Percentiles rank a stretch among this genome's conserved stretches.
Conservation (phyloP, 2,888 invertebrate species). For the Mesoligia furuncula region DNA sequence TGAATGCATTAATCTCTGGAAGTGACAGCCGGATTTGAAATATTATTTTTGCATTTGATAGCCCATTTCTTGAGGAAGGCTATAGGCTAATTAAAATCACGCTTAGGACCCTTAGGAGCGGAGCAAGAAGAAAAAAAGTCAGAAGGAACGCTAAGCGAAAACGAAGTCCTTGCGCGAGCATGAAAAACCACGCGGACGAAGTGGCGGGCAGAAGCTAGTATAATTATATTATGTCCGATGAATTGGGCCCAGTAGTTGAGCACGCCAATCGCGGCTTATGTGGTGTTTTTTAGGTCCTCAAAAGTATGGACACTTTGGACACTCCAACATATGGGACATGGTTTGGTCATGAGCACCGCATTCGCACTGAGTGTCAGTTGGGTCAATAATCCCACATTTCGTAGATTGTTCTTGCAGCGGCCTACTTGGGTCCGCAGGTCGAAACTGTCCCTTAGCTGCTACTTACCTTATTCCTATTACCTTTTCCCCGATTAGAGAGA, state of each 20-base stretch:
- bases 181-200: no score
- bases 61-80: no score
- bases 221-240: not conserved
- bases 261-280: not conserved
- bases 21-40: no score
- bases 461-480: not conserved
- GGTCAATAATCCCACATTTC: not conserved
- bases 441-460: not conserved
- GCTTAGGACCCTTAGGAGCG: no score
- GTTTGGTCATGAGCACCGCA: no score
- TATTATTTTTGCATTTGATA: no score
- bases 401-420: not conserved
- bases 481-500: constrained; percentile 2
- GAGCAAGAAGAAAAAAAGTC: no score
- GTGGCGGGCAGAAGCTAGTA: not conserved
- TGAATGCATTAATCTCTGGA: no score
- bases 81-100: no score
- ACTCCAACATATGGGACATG: not conserved
- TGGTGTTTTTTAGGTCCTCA: not conserved
- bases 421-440: not conserved
- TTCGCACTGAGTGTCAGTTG: not conserved
- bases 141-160: no score
- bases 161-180: no score
- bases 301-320: not conserved
- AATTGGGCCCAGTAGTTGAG: not conserved